These are phyloP conservation scores for Naja naja DNA, from an alignment of 2,113 vertebrate species.

Conservation along the genomic window DNA sequence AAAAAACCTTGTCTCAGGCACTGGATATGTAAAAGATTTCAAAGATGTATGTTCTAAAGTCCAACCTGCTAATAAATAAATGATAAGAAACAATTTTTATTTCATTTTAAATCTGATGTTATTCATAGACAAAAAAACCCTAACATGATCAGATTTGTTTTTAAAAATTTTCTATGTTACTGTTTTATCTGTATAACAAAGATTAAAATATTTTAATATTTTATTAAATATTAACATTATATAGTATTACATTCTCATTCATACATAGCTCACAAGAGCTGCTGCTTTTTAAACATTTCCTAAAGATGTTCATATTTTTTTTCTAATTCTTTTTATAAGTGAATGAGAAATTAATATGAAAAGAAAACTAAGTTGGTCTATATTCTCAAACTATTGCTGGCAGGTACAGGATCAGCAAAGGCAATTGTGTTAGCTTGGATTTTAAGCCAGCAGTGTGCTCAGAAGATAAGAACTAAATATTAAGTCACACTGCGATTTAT, in stretches of 20 bases:
- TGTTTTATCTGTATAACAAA: neutral
- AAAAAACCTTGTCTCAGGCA: conserved; percentile 82
- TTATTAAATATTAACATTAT: neutral
- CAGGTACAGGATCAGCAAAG: neutral
- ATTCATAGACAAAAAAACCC: neutral
- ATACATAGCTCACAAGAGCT: neutral
- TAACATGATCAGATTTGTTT: neutral
- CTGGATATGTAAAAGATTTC: conserved; percentile 74
- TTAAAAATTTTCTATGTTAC: neutral
- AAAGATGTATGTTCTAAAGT: conserved; percentile 68
- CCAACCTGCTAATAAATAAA: conserved; percentile 40
- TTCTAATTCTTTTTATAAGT: neutral
- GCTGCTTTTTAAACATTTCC: neutral
- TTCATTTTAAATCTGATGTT: neutral
- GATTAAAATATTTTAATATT: neutral
- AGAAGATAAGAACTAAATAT: conserved; percentile 4
- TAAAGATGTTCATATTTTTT: neutral
- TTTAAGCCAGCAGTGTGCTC: conserved; percentile 4
- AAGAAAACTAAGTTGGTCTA: neutral
- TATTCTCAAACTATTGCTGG: neutral
- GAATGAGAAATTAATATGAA: neutral
- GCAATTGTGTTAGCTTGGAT: neutral
- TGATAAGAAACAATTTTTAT: neutral
- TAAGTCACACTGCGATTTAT: conserved; percentile 16
- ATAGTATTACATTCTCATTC: neutral